phyloP scores from a whole-genome alignment of 2,113 vertebrate species.

The Heptranchias perlo region DNA sequence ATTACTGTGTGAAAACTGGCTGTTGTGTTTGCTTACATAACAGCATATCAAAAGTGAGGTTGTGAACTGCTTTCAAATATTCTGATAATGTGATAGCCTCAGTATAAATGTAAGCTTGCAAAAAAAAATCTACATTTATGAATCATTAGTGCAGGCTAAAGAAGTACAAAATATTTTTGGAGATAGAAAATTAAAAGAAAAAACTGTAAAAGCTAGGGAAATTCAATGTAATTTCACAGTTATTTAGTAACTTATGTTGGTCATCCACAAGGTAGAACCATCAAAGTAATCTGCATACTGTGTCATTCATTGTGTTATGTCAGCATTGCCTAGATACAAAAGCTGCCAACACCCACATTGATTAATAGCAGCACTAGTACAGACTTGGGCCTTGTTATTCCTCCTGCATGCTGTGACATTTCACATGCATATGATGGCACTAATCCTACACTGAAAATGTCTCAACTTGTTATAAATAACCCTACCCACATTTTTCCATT shows the following conservation, averaged over 20 bases:
- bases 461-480: slow-evolving; percentile 47
- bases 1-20: background rate
- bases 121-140: background rate
- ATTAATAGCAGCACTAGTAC: slow-evolving; percentile 37
- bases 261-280: background rate
- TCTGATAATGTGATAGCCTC: background rate
- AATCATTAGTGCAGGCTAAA: background rate
- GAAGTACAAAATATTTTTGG: background rate
- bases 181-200: background rate
- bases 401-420: slow-evolving; percentile 50
- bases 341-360: slow-evolving; percentile 43
- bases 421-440: slow-evolving; percentile 43
- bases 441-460: slow-evolving; percentile 44
- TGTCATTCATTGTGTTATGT: background rate
- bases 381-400: slow-evolving; percentile 45
- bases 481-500: background rate
- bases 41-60: background rate
- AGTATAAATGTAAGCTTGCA: background rate
- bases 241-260: background rate
- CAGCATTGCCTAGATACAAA: background rate
- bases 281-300: background rate
- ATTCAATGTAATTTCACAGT: background rate
- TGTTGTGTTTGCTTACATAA: background rate
- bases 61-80: background rate
- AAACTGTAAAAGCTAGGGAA: background rate